These are phyloP conservation scores for Anas platyrhynchos DNA, from an alignment of 2,113 vertebrate genomes.

Conservation along the genomic window DNA sequence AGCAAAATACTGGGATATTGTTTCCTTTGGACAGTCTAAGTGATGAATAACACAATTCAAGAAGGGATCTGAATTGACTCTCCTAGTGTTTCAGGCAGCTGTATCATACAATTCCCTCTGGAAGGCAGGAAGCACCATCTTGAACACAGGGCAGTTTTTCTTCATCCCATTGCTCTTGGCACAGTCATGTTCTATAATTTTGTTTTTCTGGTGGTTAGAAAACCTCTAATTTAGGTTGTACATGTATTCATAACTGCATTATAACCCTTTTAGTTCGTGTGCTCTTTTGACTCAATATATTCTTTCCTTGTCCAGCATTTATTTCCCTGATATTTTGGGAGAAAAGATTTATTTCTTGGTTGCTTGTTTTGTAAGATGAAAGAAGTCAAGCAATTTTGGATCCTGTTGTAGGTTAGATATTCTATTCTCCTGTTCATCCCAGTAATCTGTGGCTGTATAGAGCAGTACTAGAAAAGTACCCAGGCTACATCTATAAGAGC, in stretches of 20 bases:
- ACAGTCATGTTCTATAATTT: background rate
- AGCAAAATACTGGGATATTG: background rate
- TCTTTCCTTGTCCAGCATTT: background rate
- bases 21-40: background rate
- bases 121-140: background rate
- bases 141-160: background rate
- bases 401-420: background rate
- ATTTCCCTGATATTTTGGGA: background rate
- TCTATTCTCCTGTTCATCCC: background rate
- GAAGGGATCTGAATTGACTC: background rate
- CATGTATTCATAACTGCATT: background rate
- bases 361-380: background rate
- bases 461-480: background rate
- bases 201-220: background rate
- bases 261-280: background rate
- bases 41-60: background rate
- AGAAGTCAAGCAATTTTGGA: background rate
- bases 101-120: background rate
- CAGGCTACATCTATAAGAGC: background rate
- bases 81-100: background rate
- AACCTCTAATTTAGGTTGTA: background rate
- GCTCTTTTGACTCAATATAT: background rate
- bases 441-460: background rate
- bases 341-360: background rate
- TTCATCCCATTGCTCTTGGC: background rate